Conservation (phyloP, 2,797 vertebrate genomes). For the Odontamblyopus rebecca region DNA sequence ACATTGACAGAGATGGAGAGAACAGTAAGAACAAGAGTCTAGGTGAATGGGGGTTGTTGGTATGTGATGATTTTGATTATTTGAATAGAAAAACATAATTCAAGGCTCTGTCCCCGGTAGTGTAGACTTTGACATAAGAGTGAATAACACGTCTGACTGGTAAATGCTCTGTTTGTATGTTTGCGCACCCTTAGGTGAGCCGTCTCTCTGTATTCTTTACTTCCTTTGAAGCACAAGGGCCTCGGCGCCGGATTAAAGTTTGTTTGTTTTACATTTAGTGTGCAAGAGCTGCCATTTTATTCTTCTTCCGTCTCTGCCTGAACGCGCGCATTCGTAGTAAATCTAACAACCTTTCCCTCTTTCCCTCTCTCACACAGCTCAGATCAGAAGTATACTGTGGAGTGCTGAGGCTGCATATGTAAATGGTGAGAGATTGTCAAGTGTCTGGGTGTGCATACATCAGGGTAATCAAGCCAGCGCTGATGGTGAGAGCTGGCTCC, state of each 20-base stretch:
- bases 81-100: constrained; percentile 76
- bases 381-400: constrained; percentile 75
- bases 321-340: constrained; percentile 41
- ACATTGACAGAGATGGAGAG: constrained; percentile 72
- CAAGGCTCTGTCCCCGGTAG: constrained; percentile 71
- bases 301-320: constrained; percentile 52
- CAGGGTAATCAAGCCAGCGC: constrained; percentile 80
- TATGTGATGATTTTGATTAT: constrained; percentile 68
- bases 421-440: constrained; percentile 80
- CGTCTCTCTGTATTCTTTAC: constrained; percentile 49
- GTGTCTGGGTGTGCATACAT: constrained; percentile 79
- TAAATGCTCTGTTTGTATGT: constrained; percentile 80
- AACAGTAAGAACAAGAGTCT: constrained; percentile 63
- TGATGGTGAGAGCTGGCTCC: constrained; percentile 75
- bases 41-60: constrained; percentile 57
- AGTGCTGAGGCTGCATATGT: constrained; percentile 82
- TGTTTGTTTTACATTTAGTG: constrained; percentile 82
- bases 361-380: constrained; percentile 44
- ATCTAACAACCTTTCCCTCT: constrained; percentile 42
- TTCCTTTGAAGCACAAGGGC: constrained; percentile 74
- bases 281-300: constrained; percentile 75
- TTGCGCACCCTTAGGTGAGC: constrained; percentile 72
- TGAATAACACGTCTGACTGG: constrained; percentile 71
- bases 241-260: constrained; percentile 77
- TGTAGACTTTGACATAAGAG: constrained; percentile 75